Base-by-base conservation (phyloP, 2,888 invertebrate species). In the Cheilosia vulpina region DNA sequence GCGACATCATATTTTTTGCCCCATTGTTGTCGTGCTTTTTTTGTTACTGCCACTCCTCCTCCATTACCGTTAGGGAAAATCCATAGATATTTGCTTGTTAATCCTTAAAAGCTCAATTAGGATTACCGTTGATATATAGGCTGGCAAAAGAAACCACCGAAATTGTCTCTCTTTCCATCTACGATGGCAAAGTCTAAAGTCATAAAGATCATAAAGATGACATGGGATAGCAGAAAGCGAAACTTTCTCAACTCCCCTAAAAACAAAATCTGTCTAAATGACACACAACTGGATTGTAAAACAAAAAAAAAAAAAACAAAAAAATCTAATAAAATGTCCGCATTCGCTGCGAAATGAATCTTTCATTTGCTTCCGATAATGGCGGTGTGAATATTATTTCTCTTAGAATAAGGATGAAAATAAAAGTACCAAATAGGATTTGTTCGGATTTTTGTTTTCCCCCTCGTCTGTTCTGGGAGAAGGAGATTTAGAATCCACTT, bases 61-160 rank as follows among this genome's bases (percentile, higher is more conserved):
- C 55, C 65, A 76, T 76, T 60, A 17, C 53, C 75, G 53, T 75
- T 66, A 71, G 68, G 68, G 2, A 47, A 65, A 84, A 69, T 15
- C 69, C 71, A 76, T 65, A 84, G 84, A 80, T 80, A 76, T 84
- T 80, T 68, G 65, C 80, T 71, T 80, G 80, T 76, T 84, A 84
- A 84, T 84, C 75, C 80, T 47, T 80, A 55, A 85, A 62, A 71
- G 80, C 84, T 80, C 80, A 80, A 80, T 81, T 85, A 85, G 84
- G 80, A 85, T 85, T 85, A 85, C 75, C 55, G 50, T 45, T 76
- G 69, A 79, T 63, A 75, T 80, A 81, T 65, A 71, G 55, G 41
- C 47, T 17, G 17, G 7, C 17, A 47, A 19, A 47, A 17, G 1
- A 52, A 38, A 41, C 15, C 17, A 57, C 43, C 52, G 6, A 27